phyloP scores from a whole-genome alignment of 2,888 invertebrate species.

The Dryobotodes eremita region DNA sequence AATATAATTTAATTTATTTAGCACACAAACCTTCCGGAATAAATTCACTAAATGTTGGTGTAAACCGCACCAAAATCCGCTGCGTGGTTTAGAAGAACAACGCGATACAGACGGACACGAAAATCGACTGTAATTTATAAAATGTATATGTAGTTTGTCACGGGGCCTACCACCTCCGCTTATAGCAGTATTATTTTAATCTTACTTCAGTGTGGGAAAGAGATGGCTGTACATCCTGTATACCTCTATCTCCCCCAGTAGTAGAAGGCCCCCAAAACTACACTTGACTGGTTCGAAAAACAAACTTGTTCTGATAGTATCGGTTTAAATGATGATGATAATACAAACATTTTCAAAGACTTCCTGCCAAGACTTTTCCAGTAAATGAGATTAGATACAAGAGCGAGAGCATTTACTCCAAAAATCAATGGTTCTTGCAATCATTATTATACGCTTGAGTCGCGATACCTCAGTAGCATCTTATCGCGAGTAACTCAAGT shows the following conservation, averaged over 20 bases:
- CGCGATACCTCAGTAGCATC: neutral
- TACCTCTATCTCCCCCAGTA: neutral
- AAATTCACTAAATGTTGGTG: too few species aligned
- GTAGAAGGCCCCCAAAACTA: neutral
- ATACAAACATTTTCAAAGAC: neutral
- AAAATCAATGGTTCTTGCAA: neutral
- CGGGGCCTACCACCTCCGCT: too few species aligned
- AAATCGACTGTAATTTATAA: too few species aligned
- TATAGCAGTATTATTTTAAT: too few species aligned
- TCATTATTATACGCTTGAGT: neutral
- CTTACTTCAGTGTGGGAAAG: too few species aligned
- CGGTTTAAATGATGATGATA: neutral
- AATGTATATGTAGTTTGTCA: too few species aligned
- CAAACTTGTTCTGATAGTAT: neutral
- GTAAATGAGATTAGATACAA: neutral
- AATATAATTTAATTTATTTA: too few species aligned
- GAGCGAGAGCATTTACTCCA: neutral
- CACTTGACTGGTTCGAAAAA: neutral
- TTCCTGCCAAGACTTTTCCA: neutral
- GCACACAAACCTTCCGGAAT: too few species aligned
- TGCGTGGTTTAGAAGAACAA: too few species aligned
- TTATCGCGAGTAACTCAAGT: conserved; percentile 28
- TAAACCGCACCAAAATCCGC: too few species aligned
- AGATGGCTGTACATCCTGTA: too few species aligned
- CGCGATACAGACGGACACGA: too few species aligned